These are phyloP conservation scores for Siderastrea siderea DNA, from an alignment of 92 coral and sea anemone species.

Conservation along the genomic window DNA sequence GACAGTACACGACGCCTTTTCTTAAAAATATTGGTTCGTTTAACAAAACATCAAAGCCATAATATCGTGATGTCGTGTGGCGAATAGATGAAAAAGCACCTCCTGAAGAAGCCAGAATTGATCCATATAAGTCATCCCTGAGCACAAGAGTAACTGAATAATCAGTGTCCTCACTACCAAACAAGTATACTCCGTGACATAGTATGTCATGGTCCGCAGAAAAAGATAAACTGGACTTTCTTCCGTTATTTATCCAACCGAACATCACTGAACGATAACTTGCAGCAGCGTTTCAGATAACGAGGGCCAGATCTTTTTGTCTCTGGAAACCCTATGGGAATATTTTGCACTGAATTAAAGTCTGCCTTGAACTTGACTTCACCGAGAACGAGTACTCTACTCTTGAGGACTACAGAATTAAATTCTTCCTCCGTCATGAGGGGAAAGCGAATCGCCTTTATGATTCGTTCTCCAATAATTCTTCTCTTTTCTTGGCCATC, in stretches of 20 bases:
- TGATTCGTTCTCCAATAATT: slow-evolving; percentile 2
- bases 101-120: too few relatives aligned
- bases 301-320: background rate
- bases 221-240: background rate
- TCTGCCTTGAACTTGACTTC: background rate
- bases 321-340: background rate
- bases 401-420: background rate
- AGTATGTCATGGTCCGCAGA: too few relatives aligned
- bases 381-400: background rate
- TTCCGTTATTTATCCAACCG: background rate
- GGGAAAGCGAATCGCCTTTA: slow-evolving; percentile 1
- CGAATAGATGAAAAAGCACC: too few relatives aligned
- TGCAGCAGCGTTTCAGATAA: background rate
- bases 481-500: background rate
- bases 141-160: too few relatives aligned
- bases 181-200: too few relatives aligned
- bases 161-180: too few relatives aligned
- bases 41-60: too few relatives aligned
- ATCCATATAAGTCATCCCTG: too few relatives aligned
- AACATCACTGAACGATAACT: background rate
- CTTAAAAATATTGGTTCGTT: too few relatives aligned
- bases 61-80: too few relatives aligned
- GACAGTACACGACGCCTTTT: too few relatives aligned
- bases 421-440: background rate
- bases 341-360: background rate